These are phyloP conservation scores for Chelonia mydas DNA, from an alignment of 2,797 vertebrate genomes.

Conservation along the genomic window DNA sequence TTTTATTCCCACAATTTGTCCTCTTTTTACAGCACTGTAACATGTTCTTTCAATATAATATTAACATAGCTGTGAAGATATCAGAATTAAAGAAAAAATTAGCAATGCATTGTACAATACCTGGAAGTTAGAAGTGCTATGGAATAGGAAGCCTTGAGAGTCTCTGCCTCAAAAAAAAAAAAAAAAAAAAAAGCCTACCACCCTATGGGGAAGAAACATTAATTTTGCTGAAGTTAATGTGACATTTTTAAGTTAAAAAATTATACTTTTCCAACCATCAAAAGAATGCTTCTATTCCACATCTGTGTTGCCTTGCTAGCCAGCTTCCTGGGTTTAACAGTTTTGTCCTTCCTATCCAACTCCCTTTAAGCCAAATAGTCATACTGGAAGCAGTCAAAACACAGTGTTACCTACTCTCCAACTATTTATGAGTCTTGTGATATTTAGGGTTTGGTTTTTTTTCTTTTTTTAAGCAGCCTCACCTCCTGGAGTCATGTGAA, in stretches of 20 bases:
- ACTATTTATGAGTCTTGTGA: not conserved
- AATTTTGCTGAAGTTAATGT: slow-evolving; percentile 18
- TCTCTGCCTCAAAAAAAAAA: slow-evolving; percentile 4
- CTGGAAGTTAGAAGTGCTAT: slow-evolving; percentile 48
- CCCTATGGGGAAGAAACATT: slow-evolving; percentile 37
- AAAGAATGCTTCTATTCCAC: not conserved
- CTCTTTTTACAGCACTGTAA: not conserved
- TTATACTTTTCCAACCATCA: not conserved
- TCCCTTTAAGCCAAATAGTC: not conserved
- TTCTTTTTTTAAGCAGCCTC: not conserved
- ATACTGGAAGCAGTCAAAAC: not conserved
- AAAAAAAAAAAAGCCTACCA: not conserved
- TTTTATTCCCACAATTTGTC: slow-evolving; percentile 31
- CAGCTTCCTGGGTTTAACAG: not conserved
- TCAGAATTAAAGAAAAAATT: slow-evolving; percentile 41
- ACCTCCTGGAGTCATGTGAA: not conserved
- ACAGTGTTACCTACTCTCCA: not conserved
- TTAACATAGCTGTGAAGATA: not conserved
- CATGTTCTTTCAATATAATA: not conserved
- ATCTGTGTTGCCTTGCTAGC: not conserved
- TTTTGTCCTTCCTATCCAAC: not conserved
- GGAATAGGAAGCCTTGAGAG: slow-evolving; percentile 56
- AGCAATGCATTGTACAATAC: slow-evolving; percentile 56
- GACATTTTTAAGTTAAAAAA: slow-evolving; percentile 22
- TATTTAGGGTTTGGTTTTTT: not conserved